Base-by-base conservation (phyloP, 1,140 invertebrate genomes). In the Drosophila triauraria region DNA sequence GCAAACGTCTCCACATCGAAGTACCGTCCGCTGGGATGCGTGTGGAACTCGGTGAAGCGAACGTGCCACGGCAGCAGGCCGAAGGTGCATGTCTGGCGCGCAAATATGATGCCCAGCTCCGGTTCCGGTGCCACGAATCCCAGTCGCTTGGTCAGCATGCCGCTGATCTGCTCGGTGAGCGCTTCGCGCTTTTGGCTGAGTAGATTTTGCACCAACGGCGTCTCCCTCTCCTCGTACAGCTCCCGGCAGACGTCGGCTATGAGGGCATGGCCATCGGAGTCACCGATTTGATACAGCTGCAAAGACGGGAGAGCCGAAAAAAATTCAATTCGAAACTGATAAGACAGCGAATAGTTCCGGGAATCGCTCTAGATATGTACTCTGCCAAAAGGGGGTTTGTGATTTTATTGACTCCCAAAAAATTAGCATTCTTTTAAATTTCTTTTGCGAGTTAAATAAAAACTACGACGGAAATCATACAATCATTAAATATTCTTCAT, bases 21-120 rank as follows among this genome's bases (percentile, higher is more conserved):
- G 65, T 75, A 80, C 9, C 75, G 38, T 2, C 79, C 84, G 40
- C 72, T 91, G 48, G 61, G 68, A 51, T 92, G 78, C 47, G 69
- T 84, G 23, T 92, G 82, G 61, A 92, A 92, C 71, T 92, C 91
- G 30, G 91, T 91, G 59, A 92, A 92, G 47, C 91, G 75, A 15
- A 80, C 75, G 51, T 92, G 91, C 91, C 91, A 92, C 1, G 91
- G 91, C 60, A 92, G 59, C 53, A 92, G 47, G 4, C 91, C 91
- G 57, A 75, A 92, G 4, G 74, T 92, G 63, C 91, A 92, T 0
- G 84, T 82, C 40, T 78, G 71, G 5, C 70, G 40, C 12, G 78
- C 71, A 35, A 92, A 92, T 1, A 92, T 46, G 5, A 92, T 83
- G 48, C 86, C 88, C 53, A 92, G 56, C 44, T 92, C 91, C 0